phyloP scores from a whole-genome alignment of 1,140 invertebrate species.

The Psilanteris sp. region DNA sequence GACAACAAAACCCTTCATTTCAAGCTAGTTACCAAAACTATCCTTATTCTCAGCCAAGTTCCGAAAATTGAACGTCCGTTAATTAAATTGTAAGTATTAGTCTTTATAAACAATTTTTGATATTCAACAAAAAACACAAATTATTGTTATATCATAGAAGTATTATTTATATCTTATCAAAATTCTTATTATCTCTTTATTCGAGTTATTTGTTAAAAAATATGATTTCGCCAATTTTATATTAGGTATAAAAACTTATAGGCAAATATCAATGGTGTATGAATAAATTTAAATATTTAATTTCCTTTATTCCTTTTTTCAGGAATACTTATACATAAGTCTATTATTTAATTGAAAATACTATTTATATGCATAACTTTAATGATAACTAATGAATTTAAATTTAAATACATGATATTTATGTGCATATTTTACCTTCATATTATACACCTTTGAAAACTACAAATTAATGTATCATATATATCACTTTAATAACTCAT shows the following conservation, averaged over 20 bases:
- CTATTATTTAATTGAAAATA: background rate
- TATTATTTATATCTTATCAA: no score
- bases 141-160: no score
- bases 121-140: no score
- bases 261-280: conserved; percentile 49
- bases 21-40: conserved; percentile 78
- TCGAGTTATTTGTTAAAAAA: no score
- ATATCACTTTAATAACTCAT: conserved; percentile 29
- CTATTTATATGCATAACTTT: background rate
- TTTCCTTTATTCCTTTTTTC: conserved; percentile 42
- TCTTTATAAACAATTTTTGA: no score
- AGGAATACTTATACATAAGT: conserved; percentile 29
- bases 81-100: conserved; percentile 66
- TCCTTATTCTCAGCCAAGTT: conserved; percentile 75
- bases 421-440: conserved; percentile 7
- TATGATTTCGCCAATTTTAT: conserved; percentile 9
- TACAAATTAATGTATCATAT: conserved; percentile 15
- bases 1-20: conserved; percentile 77
- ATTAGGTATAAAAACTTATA: conserved; percentile 2
- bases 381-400: no score
- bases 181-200: no score
- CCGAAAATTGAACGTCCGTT: conserved; percentile 73
- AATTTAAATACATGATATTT: background rate
- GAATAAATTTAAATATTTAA: conserved; percentile 25
- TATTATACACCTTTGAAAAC: conserved; percentile 59